Evolutionary conservation across 30 jellyfish, hydroid and myxozoan genomes (phyloP).

Genomic region (Nemopilema nomurai): DNA sequence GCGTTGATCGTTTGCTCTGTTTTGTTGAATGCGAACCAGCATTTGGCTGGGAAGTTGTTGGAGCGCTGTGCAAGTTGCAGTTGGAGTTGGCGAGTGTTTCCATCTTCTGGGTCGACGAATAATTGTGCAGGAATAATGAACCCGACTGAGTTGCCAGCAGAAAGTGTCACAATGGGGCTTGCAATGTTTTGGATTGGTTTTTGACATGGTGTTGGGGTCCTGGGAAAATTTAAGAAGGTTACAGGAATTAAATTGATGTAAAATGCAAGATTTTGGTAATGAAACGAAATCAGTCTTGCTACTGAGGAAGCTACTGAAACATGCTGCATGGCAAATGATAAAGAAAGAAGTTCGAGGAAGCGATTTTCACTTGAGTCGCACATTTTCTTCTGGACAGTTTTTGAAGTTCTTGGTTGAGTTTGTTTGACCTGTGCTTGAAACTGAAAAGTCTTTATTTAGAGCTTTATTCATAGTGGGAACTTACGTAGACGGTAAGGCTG

Average conservation of each 20-base stretch:
- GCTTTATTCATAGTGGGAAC: neutral
- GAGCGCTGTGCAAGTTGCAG: conserved; percentile 4
- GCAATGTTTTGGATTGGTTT: conserved; percentile 18
- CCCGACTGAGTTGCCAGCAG: conserved; percentile 40
- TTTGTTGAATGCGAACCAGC: conserved; percentile 42
- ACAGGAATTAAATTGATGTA: too few species aligned
- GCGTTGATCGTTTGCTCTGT: conserved; percentile 17
- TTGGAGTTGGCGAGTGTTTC: conserved; percentile 45
- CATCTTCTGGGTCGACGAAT: conserved; percentile 62
- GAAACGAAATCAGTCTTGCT: too few species aligned
- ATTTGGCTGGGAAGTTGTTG: conserved; percentile 20
- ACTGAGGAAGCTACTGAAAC: too few species aligned
- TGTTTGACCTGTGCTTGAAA: too few species aligned
- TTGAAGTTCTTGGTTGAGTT: too few species aligned
- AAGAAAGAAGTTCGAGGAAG: too few species aligned
- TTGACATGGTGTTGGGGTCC: conserved; percentile 39
- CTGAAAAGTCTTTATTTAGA: too few species aligned
- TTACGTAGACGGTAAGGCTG: neutral
- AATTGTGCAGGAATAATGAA: conserved; percentile 37
- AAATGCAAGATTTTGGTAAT: too few species aligned
- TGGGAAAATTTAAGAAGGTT: neutral
- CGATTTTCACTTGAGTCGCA: too few species aligned
- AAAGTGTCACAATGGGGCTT: neutral
- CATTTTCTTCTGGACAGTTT: too few species aligned
- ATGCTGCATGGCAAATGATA: too few species aligned